Conservation (phyloP, 2,888 invertebrate genomes). For the Megaustenia siamemsis region DNA sequence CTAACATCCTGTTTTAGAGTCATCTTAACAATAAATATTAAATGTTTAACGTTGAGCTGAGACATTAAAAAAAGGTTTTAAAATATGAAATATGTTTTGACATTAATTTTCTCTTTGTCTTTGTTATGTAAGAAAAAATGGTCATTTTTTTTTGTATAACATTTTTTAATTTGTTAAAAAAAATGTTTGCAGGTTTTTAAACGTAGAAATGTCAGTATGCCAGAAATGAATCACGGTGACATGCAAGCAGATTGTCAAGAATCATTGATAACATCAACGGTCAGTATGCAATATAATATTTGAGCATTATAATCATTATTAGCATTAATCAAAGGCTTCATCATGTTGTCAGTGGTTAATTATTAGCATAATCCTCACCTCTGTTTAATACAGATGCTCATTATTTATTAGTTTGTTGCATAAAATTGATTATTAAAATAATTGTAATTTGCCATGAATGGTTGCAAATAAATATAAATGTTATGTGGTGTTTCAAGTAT, state of each 20-base stretch:
- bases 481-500: too few relatives aligned
- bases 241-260: slow-evolving; percentile 79
- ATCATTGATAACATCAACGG: slow-evolving; percentile 70
- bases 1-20: too few relatives aligned
- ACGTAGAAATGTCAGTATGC: slow-evolving; percentile 88
- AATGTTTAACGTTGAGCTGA: too few relatives aligned
- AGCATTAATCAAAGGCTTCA: not conserved
- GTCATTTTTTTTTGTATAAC: too few relatives aligned
- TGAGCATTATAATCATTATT: not conserved
- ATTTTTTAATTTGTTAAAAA: not conserved
- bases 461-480: not conserved
- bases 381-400: not conserved
- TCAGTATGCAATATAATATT: slow-evolving; percentile 32
- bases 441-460: not conserved
- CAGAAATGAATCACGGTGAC: slow-evolving; percentile 77
- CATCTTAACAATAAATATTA: too few relatives aligned
- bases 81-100: not conserved
- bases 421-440: not conserved
- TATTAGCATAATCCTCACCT: not conserved
- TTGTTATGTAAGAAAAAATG: too few relatives aligned
- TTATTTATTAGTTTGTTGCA: not conserved
- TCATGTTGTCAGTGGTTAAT: not conserved
- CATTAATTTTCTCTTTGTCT: too few relatives aligned
- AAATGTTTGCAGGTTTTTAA: slow-evolving; percentile 85
- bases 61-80: not conserved